Conservation (phyloP, 2,888 invertebrate species). For the Flexamia atlantica region DNA sequence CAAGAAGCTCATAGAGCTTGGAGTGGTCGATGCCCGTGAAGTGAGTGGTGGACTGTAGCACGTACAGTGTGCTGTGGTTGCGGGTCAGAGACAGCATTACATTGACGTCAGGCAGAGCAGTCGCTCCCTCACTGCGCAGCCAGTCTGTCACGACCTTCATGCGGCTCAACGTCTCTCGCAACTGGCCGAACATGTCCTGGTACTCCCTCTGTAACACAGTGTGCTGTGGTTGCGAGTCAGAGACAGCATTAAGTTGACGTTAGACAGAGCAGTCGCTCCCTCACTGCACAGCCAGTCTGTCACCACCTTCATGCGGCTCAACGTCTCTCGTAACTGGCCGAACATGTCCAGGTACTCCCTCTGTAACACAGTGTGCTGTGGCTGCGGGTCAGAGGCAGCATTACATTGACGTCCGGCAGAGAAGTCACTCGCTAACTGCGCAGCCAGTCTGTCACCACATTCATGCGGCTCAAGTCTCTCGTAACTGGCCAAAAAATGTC, state of each 20-base stretch:
- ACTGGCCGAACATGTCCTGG: not conserved
- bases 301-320: slow-evolving; percentile 32
- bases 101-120: slow-evolving; percentile 41
- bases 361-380: slow-evolving; percentile 49
- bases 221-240: slow-evolving; percentile 42
- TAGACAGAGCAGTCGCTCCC: slow-evolving; percentile 7
- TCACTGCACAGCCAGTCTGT: slow-evolving; percentile 39
- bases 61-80: slow-evolving; percentile 45
- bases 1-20: not conserved
- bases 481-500: not conserved
- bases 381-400: slow-evolving; percentile 42
- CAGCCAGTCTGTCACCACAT: slow-evolving; percentile 52
- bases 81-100: slow-evolving; percentile 50
- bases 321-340: not conserved
- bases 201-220: not conserved
- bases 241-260: slow-evolving; percentile 56
- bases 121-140: slow-evolving; percentile 5
- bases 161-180: not conserved
- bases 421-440: not conserved
- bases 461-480: not conserved
- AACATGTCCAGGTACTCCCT: not conserved
- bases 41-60: slow-evolving; percentile 46
- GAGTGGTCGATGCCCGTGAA: slow-evolving; percentile 33
- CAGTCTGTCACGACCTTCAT: slow-evolving; percentile 54
- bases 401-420: slow-evolving; percentile 51